phyloP scores from a whole-genome alignment of 1,140 invertebrate genomes.

The Diabrotica undecimpunctata region DNA sequence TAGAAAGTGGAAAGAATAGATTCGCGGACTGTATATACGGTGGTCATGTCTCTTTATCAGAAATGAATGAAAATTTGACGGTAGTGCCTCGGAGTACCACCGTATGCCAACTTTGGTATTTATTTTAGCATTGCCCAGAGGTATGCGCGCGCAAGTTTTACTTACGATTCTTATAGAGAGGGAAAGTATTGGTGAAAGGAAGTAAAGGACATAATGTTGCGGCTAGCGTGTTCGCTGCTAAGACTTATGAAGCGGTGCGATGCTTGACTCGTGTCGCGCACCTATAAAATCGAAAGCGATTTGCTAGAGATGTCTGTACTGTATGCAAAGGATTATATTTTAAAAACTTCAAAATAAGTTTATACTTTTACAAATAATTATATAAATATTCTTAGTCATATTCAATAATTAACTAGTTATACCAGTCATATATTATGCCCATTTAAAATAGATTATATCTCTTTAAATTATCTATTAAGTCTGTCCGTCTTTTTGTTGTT shows the following conservation, averaged over 20 bases:
- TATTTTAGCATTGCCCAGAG: constrained; percentile 18
- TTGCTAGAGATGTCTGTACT: neutral
- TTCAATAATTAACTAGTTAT: too few species aligned
- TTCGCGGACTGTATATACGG: neutral
- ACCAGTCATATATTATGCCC: too few species aligned
- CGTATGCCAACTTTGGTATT: constrained; percentile 22
- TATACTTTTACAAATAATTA: too few species aligned
- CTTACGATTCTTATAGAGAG: constrained; percentile 20
- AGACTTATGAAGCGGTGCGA: constrained; percentile 13
- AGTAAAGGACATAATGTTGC: constrained; percentile 13
- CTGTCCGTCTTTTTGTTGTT: too few species aligned
- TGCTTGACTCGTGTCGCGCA: neutral
- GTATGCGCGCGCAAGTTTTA: constrained; percentile 13
- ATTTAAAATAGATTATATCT: too few species aligned
- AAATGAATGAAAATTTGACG: constrained; percentile 17
- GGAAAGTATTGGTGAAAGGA: constrained; percentile 22
- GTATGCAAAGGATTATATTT: neutral
- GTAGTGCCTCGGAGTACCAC: constrained; percentile 18
- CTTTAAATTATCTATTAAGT: too few species aligned
- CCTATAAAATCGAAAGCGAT: neutral
- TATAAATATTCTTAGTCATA: too few species aligned
- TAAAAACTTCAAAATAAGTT: too few species aligned
- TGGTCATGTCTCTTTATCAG: neutral
- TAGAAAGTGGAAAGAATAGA: constrained; percentile 17
- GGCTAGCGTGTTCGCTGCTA: neutral